A percentile compares a stretch with the other conserved stretches of the same genome.
These are phyloP conservation scores for Pampusana beccarii DNA, from an alignment of 2,113 vertebrate species.

Conservation along the genomic window DNA sequence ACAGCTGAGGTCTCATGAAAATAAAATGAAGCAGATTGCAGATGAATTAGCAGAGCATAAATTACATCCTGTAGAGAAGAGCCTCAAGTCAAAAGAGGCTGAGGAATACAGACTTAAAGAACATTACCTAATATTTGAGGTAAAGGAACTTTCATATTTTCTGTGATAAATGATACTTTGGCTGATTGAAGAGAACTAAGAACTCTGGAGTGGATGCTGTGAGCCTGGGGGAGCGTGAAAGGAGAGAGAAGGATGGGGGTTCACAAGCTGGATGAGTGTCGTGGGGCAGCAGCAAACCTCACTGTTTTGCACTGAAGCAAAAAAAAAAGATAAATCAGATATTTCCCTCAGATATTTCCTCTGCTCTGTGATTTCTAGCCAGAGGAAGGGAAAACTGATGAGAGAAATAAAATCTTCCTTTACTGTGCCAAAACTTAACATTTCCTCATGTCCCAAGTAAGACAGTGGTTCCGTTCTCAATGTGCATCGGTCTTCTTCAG, in stretches of 20 bases:
- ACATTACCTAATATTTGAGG: slow-evolving; percentile 97
- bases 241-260: not conserved
- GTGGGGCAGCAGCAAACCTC: not conserved
- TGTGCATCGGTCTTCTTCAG: not conserved
- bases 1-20: slow-evolving; percentile 94
- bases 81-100: slow-evolving; percentile 89
- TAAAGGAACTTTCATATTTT: slow-evolving; percentile 67
- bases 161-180: slow-evolving; percentile 14
- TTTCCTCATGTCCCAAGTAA: not conserved
- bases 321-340: not conserved
- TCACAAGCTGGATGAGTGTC: not conserved
- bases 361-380: not conserved
- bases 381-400: not conserved
- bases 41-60: slow-evolving; percentile 93
- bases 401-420: not conserved
- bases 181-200: not conserved
- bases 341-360: not conserved
- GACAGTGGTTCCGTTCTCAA: not conserved
- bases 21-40: slow-evolving; percentile 92
- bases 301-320: not conserved
- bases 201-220: not conserved
- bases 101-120: slow-evolving; percentile 96
- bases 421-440: not conserved
- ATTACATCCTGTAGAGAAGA: slow-evolving; percentile 82
- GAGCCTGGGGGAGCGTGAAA: not conserved